Evolutionary conservation across 2,797 vertebrate genomes (phyloP).

Genomic region (Zenarchopterus dispar): DNA sequence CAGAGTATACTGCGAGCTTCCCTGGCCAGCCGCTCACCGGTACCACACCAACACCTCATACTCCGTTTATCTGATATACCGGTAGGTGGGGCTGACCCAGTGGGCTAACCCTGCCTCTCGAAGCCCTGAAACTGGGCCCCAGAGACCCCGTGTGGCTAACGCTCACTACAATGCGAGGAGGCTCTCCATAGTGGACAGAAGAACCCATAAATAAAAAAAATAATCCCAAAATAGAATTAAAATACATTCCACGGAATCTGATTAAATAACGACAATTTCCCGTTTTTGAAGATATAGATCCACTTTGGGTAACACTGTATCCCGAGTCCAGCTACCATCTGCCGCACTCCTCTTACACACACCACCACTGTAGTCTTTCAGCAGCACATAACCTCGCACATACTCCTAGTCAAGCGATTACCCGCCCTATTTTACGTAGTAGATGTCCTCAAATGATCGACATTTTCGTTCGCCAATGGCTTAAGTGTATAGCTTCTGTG

Average conservation of each 20-base stretch:
- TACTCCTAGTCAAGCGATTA: conserved; percentile 44
- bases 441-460: conserved; percentile 20
- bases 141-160: conserved; percentile 81
- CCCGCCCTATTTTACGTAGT: conserved; percentile 60
- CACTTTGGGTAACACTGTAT: conserved; percentile 56
- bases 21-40: conserved; percentile 58
- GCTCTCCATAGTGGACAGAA: conserved; percentile 55
- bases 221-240: conserved; percentile 66
- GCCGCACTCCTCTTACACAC: conserved; percentile 34
- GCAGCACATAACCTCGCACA: conserved; percentile 50
- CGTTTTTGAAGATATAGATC: conserved; percentile 64
- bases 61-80: conserved; percentile 72
- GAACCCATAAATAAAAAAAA: conserved; percentile 62
- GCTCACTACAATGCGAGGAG: conserved; percentile 55
- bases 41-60: conserved; percentile 39
- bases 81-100: conserved; percentile 81
- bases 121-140: conserved; percentile 79
- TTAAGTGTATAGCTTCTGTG: not conserved
- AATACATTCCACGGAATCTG: conserved; percentile 70
- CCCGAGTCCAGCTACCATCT: conserved; percentile 59
- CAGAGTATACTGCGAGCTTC: conserved; percentile 52
- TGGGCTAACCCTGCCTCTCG: conserved; percentile 70
- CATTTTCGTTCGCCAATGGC: conserved; percentile 54
- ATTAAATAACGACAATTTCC: conserved; percentile 69
- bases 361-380: conserved; percentile 51